These are phyloP conservation scores for Leucopsar rothschildi DNA, from an alignment of 2,113 vertebrate genomes.

Conservation along the genomic window DNA sequence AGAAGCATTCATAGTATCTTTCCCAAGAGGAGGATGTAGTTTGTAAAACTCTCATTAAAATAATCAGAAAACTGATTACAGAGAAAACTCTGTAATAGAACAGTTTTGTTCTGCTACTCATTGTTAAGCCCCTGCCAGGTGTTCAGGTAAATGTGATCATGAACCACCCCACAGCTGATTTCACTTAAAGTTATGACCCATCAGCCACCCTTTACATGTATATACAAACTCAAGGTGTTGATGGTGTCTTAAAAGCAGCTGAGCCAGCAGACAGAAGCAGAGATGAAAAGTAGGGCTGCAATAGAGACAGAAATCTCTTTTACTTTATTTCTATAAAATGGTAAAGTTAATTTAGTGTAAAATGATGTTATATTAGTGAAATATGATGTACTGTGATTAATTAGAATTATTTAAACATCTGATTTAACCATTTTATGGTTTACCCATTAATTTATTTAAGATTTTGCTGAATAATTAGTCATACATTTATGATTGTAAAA, in stretches of 20 bases:
- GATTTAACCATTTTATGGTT: not conserved
- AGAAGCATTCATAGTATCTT: not conserved
- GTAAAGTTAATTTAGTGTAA: not conserved
- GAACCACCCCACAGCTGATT: not conserved
- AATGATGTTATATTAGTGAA: not conserved
- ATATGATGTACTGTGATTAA: not conserved
- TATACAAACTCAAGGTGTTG: not conserved
- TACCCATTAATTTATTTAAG: not conserved
- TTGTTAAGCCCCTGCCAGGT: fast-evolving
- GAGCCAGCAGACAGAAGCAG: not conserved
- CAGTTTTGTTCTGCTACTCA: not conserved
- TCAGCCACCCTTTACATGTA: not conserved
- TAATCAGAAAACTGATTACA: not conserved
- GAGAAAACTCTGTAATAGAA: not conserved
- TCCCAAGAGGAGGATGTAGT: not conserved
- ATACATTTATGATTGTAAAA: not conserved
- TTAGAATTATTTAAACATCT: not conserved
- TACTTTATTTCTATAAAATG: not conserved
- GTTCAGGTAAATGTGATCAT: not conserved
- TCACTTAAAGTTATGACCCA: not conserved
- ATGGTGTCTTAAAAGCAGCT: not conserved
- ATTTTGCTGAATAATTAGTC: not conserved
- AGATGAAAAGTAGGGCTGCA: not conserved
- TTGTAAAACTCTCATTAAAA: not conserved
- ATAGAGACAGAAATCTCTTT: fast-evolving